Evolutionary conservation across 2,797 vertebrate genomes (phyloP).

Genomic region (Agapornis canus): DNA sequence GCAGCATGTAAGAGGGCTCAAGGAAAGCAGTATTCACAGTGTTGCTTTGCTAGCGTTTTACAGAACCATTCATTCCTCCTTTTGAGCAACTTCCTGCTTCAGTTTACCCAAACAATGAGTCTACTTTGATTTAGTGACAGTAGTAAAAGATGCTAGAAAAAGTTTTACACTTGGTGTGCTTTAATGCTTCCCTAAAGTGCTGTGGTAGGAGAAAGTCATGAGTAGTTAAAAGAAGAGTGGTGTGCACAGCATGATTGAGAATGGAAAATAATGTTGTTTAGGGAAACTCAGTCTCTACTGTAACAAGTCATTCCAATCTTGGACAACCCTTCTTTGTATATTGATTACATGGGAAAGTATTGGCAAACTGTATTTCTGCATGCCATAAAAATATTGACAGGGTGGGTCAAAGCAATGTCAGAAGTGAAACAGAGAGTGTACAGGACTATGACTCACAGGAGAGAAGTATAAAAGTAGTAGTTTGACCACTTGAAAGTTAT

Average conservation of each 20-base stretch:
- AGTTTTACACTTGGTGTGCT: background rate
- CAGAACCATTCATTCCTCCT: background rate
- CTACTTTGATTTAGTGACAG: background rate
- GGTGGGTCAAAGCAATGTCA: background rate
- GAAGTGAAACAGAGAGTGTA: background rate
- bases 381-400: background rate
- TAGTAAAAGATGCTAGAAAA: background rate
- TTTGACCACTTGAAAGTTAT: background rate
- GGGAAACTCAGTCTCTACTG: background rate
- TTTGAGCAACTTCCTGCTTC: background rate
- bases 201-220: background rate
- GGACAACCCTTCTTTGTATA: background rate
- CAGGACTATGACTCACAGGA: background rate
- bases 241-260: background rate
- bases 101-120: background rate
- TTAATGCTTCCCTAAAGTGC: background rate
- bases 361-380: background rate
- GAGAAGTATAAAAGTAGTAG: background rate
- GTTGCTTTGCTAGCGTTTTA: background rate
- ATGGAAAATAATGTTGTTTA: background rate
- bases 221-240: background rate
- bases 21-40: fast-evolving
- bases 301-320: background rate
- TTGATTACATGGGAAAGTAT: background rate
- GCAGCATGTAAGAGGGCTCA: background rate